phyloP scores from a whole-genome alignment of 2,797 vertebrate genomes.

The Scarus forsteni region DNA sequence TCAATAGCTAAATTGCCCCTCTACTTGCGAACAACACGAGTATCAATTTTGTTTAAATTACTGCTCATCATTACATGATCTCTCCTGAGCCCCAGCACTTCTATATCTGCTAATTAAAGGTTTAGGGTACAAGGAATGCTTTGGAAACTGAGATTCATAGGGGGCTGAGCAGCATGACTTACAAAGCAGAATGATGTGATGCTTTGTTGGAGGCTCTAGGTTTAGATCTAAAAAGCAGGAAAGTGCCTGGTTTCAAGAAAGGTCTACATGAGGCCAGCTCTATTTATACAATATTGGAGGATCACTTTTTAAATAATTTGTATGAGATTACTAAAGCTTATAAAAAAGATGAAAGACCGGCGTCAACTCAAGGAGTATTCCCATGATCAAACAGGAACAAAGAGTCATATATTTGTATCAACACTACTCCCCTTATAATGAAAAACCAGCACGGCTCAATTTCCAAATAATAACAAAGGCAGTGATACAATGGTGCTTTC shows the following conservation, averaged over 20 bases:
- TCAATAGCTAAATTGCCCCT: too few relatives aligned
- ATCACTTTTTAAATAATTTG: slow-evolving; percentile 51
- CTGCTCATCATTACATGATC: too few relatives aligned
- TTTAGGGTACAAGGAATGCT: neutral
- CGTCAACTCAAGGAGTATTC: slow-evolving; percentile 51
- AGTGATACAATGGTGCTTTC: slow-evolving; percentile 58
- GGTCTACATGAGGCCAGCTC: neutral
- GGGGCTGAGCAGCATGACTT: neutral
- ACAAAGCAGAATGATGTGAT: neutral
- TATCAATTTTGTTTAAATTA: too few relatives aligned
- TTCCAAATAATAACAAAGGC: slow-evolving; percentile 51
- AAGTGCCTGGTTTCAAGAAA: slow-evolving; percentile 12
- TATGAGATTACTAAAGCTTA: slow-evolving; percentile 32
- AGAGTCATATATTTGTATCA: slow-evolving; percentile 35
- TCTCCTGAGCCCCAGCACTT: neutral
- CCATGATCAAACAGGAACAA: slow-evolving; percentile 62
- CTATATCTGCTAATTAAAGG: too few relatives aligned
- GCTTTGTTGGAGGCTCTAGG: slow-evolving; percentile 3
- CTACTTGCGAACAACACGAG: too few relatives aligned
- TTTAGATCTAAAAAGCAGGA: slow-evolving; percentile 9
- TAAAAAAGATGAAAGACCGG: slow-evolving; percentile 67
- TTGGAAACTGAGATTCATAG: neutral
- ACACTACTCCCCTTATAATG: slow-evolving; percentile 39
- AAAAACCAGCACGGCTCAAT: slow-evolving; percentile 50
- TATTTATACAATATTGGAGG: slow-evolving; percentile 27